Base-by-base conservation (phyloP, 2,113 vertebrate genomes). In the Stomatorhinus ivindoensis region DNA sequence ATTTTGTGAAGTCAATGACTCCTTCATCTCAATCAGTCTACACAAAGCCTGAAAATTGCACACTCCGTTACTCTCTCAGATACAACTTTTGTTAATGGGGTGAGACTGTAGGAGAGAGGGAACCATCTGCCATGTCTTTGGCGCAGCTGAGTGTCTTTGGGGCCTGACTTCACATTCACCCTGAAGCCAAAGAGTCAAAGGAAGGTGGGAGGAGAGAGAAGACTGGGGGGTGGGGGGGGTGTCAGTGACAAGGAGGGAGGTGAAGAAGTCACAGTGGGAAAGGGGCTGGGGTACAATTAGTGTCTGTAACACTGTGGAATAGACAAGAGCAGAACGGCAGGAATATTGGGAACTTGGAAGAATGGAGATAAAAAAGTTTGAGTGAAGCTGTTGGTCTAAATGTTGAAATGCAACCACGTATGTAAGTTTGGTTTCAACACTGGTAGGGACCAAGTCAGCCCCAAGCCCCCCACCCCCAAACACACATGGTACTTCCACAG, bases 111-210 rank as follows among this genome's bases (percentile, higher is more conserved):
- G 92, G 90, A 80, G 82, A 65, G 93, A 91, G 91, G 86, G 93
- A 93, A 91, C 92, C 93, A 94, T 95, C 93, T 94, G 94, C 91
- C 92, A 90, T 93, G 93, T 90, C 88, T 89, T 90, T 84, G 35
- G 90, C 87, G 55, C 89, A 91, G 84, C 88, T 87, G 87, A 90
- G 83, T 80, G 53, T 87, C 55, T 94, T 92, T 50, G 92, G 92
- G 92, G 92, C 90, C 92, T 69, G 90, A 88, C 91, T 92, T 92
- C 92, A 93, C 87, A 86, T 91, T 88, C 90, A 80, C 92, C 86
- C 88, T 88, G n/a, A 76, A 84, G 84, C 87, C 87, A 88, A 90
- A 90, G 39, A 84, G 88, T 61, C 50, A 58, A 27, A 58, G 10
- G 21, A 58, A 58, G 76, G 39, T 84, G 51, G 51, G 51, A 61